Evolutionary conservation across 2,888 invertebrate genomes (phyloP), one percentile per base, ranked within the genome.

Genomic region (Mamestra brassicae): DNA sequence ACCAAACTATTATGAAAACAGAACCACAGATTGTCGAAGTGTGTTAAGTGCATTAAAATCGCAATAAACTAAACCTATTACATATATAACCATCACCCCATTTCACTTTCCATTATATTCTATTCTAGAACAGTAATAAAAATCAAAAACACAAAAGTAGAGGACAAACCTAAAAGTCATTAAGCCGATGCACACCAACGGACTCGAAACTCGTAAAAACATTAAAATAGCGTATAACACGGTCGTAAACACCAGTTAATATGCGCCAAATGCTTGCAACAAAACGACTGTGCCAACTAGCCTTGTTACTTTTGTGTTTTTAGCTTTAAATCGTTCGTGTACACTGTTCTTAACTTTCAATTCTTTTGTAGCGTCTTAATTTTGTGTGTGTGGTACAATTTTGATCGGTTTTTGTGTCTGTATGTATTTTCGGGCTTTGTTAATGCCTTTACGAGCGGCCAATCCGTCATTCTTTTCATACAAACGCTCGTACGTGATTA

Each of bases 201-300:
- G 72, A 78, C 64, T 74, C 17, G 45, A 61, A 84, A 81, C 67
- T 84, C 81, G 74, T 84, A 85, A 84, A 76, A 80, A 82, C 88
- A 86, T 84, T 85, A 88, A 85, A 85, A 82, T 80, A 72, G 74
- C 71, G 76, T 85, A 85, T 81, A 88, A 88, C 84, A 85, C 72
- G 77, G 78, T 86, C 85, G 81, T 89, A 89, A 89, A 86, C 81
- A 84, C 71, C 75, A 71, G 81, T 82, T 84, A 82, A 82, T 83
- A 85, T 83, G 83, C 86, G 78, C 74, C 76, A 68, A 85, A 85
- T 15, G 85, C 47, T 76, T 75, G 82, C 84, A 72, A 76, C 83
- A 64, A 74, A 79, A 84, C 72, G 67, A 74, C 74, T 65, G 76
- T 54, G 76, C 80, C 83, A 81, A 85, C 81, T 78, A 74, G 76